phyloP scores from a whole-genome alignment of 2,888 invertebrate species.

The Camptogramma bilineatum region DNA sequence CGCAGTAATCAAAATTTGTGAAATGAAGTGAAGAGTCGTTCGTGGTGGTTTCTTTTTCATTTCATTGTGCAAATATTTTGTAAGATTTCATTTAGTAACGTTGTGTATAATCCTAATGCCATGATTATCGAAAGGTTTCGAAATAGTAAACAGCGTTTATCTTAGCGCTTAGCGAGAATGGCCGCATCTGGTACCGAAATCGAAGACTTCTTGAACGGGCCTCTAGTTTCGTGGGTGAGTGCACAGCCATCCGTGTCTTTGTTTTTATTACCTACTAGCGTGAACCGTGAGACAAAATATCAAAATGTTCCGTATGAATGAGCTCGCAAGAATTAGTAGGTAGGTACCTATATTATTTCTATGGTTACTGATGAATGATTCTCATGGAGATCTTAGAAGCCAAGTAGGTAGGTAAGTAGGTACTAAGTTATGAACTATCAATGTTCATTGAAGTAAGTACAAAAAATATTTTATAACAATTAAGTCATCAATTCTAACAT shows the following conservation, averaged over 20 bases:
- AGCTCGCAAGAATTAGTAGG: too few relatives aligned
- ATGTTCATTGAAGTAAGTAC: neutral
- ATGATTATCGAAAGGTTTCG: conserved; percentile 66
- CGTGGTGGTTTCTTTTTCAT: conserved; percentile 29
- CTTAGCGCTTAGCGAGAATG: conserved; percentile 80
- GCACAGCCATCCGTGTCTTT: conserved; percentile 71
- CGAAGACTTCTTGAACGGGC: conserved; percentile 93
- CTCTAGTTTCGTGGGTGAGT: conserved; percentile 94
- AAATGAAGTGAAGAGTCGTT: conserved; percentile 29
- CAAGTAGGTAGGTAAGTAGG: too few relatives aligned
- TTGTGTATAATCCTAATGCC: conserved; percentile 63
- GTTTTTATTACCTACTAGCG: conserved; percentile 65
- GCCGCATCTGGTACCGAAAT: conserved; percentile 89
- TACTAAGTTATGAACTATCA: neutral
- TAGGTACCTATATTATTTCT: conserved; percentile 28
- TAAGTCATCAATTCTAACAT: too few relatives aligned
- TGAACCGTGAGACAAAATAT: conserved; percentile 70
- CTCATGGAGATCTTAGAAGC: neutral
- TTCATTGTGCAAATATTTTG: conserved; percentile 27
- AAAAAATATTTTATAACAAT: too few relatives aligned
- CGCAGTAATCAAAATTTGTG: neutral
- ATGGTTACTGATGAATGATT: conserved; percentile 6
- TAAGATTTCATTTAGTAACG: conserved; percentile 37
- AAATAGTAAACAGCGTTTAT: conserved; percentile 66
- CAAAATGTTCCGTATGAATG: conserved; percentile 66